Percentiles rank a stretch among this genome's conserved stretches.
Evolutionary conservation across 1,140 invertebrate species (phyloP).

Genomic region (Drosophila navojoa): DNA sequence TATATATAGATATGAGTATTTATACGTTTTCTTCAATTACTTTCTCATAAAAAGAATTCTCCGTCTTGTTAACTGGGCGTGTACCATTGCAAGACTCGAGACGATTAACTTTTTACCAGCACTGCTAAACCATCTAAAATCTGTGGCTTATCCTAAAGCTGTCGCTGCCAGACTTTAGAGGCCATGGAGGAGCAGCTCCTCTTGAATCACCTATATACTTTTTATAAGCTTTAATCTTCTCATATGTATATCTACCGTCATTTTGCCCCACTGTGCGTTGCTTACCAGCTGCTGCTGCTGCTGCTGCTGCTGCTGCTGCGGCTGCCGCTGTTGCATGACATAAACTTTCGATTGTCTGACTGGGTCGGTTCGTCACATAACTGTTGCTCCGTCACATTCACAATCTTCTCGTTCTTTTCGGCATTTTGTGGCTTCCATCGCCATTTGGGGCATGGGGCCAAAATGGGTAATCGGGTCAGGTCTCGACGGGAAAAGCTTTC

Average conservation of each 20-base stretch:
- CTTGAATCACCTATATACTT: too few relatives aligned
- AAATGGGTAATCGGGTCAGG: conserved; percentile 80
- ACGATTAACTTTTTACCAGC: conserved; percentile 16
- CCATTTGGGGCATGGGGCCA: conserved; percentile 49
- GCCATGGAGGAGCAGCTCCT: too few relatives aligned
- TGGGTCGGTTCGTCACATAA: conserved; percentile 66
- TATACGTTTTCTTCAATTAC: conserved; percentile 18
- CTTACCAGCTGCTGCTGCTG: conserved; percentile 8
- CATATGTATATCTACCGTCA: background rate
- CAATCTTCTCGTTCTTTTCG: conserved; percentile 51
- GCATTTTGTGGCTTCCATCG: conserved; percentile 42
- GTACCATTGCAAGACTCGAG: conserved; percentile 29
- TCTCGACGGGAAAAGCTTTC: conserved; percentile 67
- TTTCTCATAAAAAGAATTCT: conserved; percentile 24
- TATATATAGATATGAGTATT: background rate
- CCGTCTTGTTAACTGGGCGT: conserved; percentile 7
- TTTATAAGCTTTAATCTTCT: too few relatives aligned
- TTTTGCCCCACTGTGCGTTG: conserved; percentile 29
- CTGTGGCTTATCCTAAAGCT: conserved; percentile 30
- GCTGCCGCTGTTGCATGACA: conserved; percentile 70
- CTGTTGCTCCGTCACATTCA: conserved; percentile 52
- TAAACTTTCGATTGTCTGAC: conserved; percentile 82
- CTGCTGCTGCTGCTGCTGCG: conserved; percentile 3
- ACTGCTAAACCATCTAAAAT: conserved; percentile 24
- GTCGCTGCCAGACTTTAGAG: background rate